Percentiles rank a stretch among this genome's conserved stretches.
These are phyloP conservation scores for Zaprionus capensis DNA, from an alignment of 1,140 invertebrate genomes.

Conservation along the genomic window DNA sequence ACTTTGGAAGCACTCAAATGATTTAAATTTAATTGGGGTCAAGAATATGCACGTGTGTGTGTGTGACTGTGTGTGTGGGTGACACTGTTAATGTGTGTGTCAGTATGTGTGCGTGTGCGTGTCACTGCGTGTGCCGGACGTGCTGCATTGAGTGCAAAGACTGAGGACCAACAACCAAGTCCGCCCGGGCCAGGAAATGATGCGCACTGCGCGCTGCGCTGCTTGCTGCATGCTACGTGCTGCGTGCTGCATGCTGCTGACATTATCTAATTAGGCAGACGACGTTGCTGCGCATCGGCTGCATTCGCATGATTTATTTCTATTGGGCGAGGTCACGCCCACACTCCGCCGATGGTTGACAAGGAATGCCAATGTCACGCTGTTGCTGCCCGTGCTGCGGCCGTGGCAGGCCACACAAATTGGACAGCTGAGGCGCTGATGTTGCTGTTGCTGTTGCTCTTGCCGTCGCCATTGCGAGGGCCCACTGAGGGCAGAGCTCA, in stretches of 20 bases:
- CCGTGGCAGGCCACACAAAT: slow-evolving; percentile 33
- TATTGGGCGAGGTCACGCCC: background rate
- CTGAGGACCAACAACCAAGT: slow-evolving; percentile 14
- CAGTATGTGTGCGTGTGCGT: slow-evolving; percentile 3
- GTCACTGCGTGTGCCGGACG: slow-evolving; percentile 19
- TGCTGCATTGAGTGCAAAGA: slow-evolving; percentile 21
- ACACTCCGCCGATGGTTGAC: slow-evolving; percentile 40
- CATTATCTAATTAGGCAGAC: slow-evolving; percentile 78
- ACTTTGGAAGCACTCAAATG: slow-evolving; percentile 74
- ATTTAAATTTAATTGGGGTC: slow-evolving; percentile 81
- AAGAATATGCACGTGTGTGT: slow-evolving; percentile 48
- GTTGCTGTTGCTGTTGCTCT: background rate
- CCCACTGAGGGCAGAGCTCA: background rate
- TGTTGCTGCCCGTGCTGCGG: slow-evolving; percentile 14
- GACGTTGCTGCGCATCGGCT: slow-evolving; percentile 3
- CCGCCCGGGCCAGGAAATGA: slow-evolving; percentile 38
- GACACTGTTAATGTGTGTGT: background rate
- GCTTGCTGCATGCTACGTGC: slow-evolving; percentile 36
- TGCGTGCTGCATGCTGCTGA: slow-evolving; percentile 64
- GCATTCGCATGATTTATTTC: slow-evolving; percentile 72
- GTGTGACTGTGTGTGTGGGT: slow-evolving; percentile 8
- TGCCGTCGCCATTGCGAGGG: background rate
- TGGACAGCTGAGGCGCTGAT: slow-evolving; percentile 30
- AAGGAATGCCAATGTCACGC: slow-evolving; percentile 69
- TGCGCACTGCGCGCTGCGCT: slow-evolving; percentile 14